phyloP scores from a whole-genome alignment of 2,888 invertebrate genomes.

The Rhopalosiphum nymphaeae region DNA sequence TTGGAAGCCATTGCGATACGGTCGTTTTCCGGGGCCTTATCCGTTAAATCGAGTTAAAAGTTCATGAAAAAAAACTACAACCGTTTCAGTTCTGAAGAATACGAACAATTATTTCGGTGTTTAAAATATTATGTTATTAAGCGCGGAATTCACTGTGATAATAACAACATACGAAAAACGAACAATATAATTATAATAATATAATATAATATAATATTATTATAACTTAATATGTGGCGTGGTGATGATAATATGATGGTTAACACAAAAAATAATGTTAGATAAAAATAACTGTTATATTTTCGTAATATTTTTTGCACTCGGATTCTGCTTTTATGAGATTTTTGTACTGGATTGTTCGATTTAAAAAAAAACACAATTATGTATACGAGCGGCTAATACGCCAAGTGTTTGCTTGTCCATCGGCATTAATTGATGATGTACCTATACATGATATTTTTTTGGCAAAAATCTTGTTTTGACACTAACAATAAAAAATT shows the following conservation, averaged over 20 bases:
- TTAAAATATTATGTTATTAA: neutral
- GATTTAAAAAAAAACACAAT: constrained; percentile 19
- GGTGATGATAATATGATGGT: neutral
- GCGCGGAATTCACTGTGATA: neutral
- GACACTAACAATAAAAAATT: neutral
- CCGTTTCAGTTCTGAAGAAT: neutral
- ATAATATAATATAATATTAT: neutral
- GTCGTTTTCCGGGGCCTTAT: constrained; percentile 11
- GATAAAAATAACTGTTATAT: constrained; percentile 49
- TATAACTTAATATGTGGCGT: neutral
- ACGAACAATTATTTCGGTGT: neutral
- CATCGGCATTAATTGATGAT: constrained; percentile 21
- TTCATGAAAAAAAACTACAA: neutral
- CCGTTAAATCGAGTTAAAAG: constrained; percentile 13
- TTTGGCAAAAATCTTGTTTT: neutral
- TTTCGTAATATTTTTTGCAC: constrained; percentile 21
- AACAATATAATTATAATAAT: neutral
- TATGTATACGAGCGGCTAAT: neutral
- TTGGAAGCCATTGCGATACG: neutral
- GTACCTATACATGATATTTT: neutral
- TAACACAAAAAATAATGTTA: constrained; percentile 35
- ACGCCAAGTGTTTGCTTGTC: neutral
- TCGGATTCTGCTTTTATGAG: neutral
- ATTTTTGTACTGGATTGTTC: neutral
- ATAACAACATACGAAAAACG: neutral